These are phyloP conservation scores for Vulpes ferrilata DNA, from an alignment of 2,113 vertebrate species.

Conservation along the genomic window DNA sequence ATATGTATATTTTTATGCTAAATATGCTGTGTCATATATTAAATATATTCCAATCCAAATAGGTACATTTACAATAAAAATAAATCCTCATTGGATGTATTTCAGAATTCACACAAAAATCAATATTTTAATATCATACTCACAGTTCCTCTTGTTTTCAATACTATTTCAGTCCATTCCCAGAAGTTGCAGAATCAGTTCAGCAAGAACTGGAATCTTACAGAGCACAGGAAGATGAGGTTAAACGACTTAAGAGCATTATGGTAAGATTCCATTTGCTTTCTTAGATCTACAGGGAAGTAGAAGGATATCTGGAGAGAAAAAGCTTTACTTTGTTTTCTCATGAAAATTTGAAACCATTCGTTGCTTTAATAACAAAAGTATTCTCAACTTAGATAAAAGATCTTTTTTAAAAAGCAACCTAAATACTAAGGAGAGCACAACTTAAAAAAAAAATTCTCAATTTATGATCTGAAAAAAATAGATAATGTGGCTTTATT, in stretches of 20 bases:
- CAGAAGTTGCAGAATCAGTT: slow-evolving; percentile 98
- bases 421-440: not conserved
- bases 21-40: slow-evolving; percentile 6
- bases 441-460: not conserved
- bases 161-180: slow-evolving; percentile 93
- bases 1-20: slow-evolving; percentile 47
- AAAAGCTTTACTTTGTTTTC: not conserved
- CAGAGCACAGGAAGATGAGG: slow-evolving; percentile 97
- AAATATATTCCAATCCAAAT: slow-evolving; percentile 27
- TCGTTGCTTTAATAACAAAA: slow-evolving; percentile 30
- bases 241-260: slow-evolving; percentile 98
- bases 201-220: slow-evolving; percentile 97
- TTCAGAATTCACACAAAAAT: slow-evolving; percentile 31
- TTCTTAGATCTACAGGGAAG: slow-evolving; percentile 10
- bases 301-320: not conserved
- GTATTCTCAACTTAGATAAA: not conserved
- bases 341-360: slow-evolving; percentile 18
- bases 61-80: slow-evolving; percentile 19
- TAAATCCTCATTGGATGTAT: slow-evolving; percentile 8
- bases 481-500: slow-evolving; percentile 7
- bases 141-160: slow-evolving; percentile 70
- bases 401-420: slow-evolving; percentile 47
- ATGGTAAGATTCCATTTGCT: slow-evolving; percentile 91
- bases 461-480: slow-evolving; percentile 48
- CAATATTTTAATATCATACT: slow-evolving; percentile 52